These are phyloP conservation scores for Colostygia pectinataria DNA, from an alignment of 2,888 invertebrate genomes.

Conservation along the genomic window DNA sequence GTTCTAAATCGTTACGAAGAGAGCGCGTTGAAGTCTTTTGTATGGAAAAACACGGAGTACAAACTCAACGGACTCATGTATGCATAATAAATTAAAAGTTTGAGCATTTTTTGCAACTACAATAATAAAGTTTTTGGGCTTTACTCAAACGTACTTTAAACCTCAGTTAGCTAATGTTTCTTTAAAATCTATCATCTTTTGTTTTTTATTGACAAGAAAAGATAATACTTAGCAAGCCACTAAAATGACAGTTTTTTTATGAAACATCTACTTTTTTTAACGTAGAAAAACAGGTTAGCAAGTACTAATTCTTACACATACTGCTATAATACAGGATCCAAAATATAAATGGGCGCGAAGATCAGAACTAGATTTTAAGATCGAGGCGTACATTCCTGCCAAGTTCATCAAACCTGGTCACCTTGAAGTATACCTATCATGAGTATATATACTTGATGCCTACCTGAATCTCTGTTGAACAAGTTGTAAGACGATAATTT, in stretches of 20 bases:
- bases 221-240: too few species aligned
- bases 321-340: constrained; percentile 5
- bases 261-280: too few species aligned
- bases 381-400: constrained; percentile 16
- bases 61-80: too few species aligned
- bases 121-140: too few species aligned
- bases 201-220: too few species aligned
- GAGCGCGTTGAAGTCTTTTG: constrained; percentile 17
- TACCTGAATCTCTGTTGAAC: background rate
- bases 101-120: too few species aligned
- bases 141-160: too few species aligned
- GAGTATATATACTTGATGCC: background rate
- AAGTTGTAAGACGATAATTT: constrained; percentile 2
- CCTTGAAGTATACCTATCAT: constrained; percentile 13
- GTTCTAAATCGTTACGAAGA: background rate
- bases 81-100: too few species aligned
- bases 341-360: constrained; percentile 11
- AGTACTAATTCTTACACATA: background rate
- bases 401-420: constrained; percentile 24
- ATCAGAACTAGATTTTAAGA: constrained; percentile 19
- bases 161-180: too few species aligned
- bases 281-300: background rate
- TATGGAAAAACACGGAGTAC: constrained; percentile 1
- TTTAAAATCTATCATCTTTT: too few species aligned
- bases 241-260: too few species aligned